Percentiles rank a stretch among this genome's conserved stretches.
Evolutionary conservation across 2,888 invertebrate species (phyloP).

Genomic region (Diachrysia chrysitis): DNA sequence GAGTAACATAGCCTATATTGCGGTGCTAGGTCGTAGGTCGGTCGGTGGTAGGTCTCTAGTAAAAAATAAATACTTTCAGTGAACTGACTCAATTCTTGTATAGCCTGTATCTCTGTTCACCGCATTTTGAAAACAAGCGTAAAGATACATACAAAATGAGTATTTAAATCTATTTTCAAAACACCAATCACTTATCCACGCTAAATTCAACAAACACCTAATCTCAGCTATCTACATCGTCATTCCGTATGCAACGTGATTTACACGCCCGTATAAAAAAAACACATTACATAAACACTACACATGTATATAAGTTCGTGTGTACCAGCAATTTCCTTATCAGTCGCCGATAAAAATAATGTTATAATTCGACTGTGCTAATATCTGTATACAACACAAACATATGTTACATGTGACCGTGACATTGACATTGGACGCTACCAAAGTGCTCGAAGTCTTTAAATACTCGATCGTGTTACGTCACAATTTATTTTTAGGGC

Average conservation of each 20-base stretch:
- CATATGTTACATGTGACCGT: constrained; percentile 60
- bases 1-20: too few relatives aligned
- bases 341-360: constrained; percentile 46
- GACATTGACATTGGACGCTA: constrained; percentile 70
- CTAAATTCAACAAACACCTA: constrained; percentile 12
- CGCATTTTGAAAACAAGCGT: too few relatives aligned
- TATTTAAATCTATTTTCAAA: background rate
- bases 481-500: constrained; percentile 43
- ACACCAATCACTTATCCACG: background rate
- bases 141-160: too few relatives aligned
- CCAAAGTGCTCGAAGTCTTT: constrained; percentile 50
- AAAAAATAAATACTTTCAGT: too few relatives aligned
- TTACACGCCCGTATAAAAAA: constrained; percentile 22
- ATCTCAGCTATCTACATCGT: constrained; percentile 15
- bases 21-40: too few relatives aligned
- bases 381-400: constrained; percentile 50
- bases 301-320: constrained; percentile 22
- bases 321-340: constrained; percentile 46
- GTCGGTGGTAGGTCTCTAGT: too few relatives aligned
- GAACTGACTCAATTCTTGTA: too few relatives aligned
- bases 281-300: constrained; percentile 40
- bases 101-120: too few relatives aligned
- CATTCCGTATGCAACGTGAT: constrained; percentile 42
- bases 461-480: constrained; percentile 42
- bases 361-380: constrained; percentile 47